These are phyloP conservation scores for Zygogramma bicolorata DNA, from an alignment of 2,888 invertebrate genomes.

Conservation along the genomic window DNA sequence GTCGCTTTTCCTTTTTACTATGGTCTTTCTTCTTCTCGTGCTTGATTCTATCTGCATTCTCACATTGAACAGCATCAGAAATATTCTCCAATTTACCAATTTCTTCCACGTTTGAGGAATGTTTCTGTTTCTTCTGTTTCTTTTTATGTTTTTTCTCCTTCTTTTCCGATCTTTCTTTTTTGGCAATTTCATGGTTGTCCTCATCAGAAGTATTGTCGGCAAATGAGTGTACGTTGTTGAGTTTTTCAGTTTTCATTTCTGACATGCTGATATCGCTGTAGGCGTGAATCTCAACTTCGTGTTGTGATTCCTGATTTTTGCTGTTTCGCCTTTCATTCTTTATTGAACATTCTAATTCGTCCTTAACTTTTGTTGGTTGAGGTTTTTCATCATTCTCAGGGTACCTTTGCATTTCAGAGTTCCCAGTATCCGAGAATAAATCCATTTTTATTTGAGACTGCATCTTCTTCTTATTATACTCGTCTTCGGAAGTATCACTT, in stretches of 20 bases:
- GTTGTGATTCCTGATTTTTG: slow-evolving; percentile 57
- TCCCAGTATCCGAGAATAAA: slow-evolving; percentile 69
- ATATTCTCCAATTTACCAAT: slow-evolving; percentile 65
- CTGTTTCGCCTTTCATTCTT: slow-evolving; percentile 62
- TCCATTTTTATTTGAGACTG: slow-evolving; percentile 72
- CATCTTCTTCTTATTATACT: slow-evolving; percentile 70
- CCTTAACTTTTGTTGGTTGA: slow-evolving; percentile 53
- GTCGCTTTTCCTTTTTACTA: slow-evolving; percentile 73
- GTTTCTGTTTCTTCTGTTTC: slow-evolving; percentile 84
- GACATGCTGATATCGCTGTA: slow-evolving; percentile 23
- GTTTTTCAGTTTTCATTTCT: slow-evolving; percentile 58
- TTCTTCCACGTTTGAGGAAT: slow-evolving; percentile 72
- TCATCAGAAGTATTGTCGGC: slow-evolving; percentile 62
- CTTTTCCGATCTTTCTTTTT: slow-evolving; percentile 67
- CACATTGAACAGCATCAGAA: slow-evolving; percentile 54
- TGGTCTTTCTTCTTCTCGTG: slow-evolving; percentile 64
- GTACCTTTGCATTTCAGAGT: slow-evolving; percentile 67
- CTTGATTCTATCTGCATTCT: slow-evolving; percentile 59
- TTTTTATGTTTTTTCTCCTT: slow-evolving; percentile 84
- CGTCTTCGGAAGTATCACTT: slow-evolving; percentile 84
- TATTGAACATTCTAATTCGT: slow-evolving; percentile 58
- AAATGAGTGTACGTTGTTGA: slow-evolving; percentile 53
- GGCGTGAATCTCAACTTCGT: slow-evolving; percentile 41
- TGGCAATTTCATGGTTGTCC: slow-evolving; percentile 52
- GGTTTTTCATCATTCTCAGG: slow-evolving; percentile 60